phyloP scores from a whole-genome alignment of 1,140 invertebrate genomes.

The Macrosteles quadrilineatus region DNA sequence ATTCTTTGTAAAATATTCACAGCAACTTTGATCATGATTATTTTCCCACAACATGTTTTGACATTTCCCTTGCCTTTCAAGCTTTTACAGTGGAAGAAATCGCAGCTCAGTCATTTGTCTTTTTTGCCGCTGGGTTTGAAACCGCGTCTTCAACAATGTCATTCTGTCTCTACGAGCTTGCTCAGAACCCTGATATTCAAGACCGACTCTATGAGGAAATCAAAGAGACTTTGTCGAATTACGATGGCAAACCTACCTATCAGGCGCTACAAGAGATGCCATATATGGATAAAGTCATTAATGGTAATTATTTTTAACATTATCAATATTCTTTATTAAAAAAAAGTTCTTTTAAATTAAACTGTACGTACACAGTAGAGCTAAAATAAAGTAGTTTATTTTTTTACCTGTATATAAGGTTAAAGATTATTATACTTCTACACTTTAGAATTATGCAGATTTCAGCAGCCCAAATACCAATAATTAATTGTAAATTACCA shows the following conservation, averaged over 20 bases:
- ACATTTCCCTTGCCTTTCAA: no score
- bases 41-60: no score
- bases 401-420: no score
- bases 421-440: no score
- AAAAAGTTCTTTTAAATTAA: background rate
- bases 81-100: constrained; percentile 30
- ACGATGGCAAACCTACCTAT: constrained; percentile 53
- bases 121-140: constrained; percentile 70
- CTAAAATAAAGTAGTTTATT: no score
- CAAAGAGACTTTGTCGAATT: constrained; percentile 47
- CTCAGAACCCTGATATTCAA: constrained; percentile 60
- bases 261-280: constrained; percentile 51
- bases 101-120: constrained; percentile 62
- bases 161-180: constrained; percentile 59
- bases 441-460: no score
- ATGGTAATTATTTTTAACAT: constrained; percentile 44
- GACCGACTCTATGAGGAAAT: constrained; percentile 48
- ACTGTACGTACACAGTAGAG: no score
- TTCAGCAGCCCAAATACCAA: no score
- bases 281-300: constrained; percentile 49
- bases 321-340: background rate
- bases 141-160: constrained; percentile 64
- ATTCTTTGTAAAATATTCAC: constrained; percentile 41
- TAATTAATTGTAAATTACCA: no score
- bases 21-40: no score